Evolutionary conservation across 2,888 invertebrate species (phyloP).

Genomic region (Rhagium mordax): DNA sequence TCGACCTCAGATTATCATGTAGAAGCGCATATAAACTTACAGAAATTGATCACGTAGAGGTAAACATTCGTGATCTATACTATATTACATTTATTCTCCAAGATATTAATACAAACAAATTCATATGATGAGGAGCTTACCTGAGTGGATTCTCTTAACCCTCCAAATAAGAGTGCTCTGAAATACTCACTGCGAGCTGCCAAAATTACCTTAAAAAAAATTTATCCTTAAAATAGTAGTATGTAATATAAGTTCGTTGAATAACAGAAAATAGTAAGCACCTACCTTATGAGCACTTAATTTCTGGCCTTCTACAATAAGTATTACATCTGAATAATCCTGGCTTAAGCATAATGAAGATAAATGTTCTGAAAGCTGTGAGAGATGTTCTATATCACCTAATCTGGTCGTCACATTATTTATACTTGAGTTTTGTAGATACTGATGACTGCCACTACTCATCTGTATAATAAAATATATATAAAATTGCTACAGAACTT

Average conservation of each 20-base stretch:
- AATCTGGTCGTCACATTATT: constrained; percentile 61
- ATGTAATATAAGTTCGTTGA: constrained; percentile 1
- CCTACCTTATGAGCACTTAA: constrained; percentile 80
- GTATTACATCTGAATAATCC: constrained; percentile 92
- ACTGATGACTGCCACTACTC: constrained; percentile 67
- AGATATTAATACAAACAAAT: not conserved
- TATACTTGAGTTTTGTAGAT: constrained; percentile 60
- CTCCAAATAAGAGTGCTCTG: constrained; percentile 85
- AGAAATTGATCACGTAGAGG: no score
- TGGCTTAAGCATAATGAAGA: constrained; percentile 88
- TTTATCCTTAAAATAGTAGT: constrained; percentile 75
- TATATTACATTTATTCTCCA: no score
- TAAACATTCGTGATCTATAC: no score
- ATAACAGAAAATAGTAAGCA: constrained; percentile 4
- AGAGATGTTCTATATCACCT: constrained; percentile 79
- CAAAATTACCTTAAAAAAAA: constrained; percentile 83
- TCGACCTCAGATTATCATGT: no score
- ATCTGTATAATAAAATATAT: constrained; percentile 53
- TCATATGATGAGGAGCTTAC: constrained; percentile 57
- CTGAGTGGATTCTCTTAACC: constrained; percentile 82
- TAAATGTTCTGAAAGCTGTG: constrained; percentile 88
- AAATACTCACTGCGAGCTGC: constrained; percentile 98
- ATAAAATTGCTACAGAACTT: not conserved
- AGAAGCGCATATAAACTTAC: no score
- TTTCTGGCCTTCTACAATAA: constrained; percentile 85